Percentiles rank a stretch among this genome's conserved stretches.
Evolutionary conservation across 2,888 invertebrate genomes (phyloP).

Genomic region (Acronicta aceris): DNA sequence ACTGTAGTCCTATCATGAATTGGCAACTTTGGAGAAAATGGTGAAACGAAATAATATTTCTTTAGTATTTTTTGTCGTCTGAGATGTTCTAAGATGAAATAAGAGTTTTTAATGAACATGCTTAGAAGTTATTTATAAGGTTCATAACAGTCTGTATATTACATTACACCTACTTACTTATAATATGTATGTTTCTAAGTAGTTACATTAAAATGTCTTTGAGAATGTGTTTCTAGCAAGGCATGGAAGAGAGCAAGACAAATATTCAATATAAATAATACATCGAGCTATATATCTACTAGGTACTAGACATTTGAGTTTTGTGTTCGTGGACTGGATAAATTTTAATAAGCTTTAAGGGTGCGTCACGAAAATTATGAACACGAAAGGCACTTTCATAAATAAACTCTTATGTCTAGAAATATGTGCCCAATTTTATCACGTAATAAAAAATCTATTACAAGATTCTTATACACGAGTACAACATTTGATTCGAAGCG

Average conservation of each 20-base stretch:
- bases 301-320: too few species aligned
- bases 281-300: too few species aligned
- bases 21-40: constrained; percentile 74
- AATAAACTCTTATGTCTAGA: too few species aligned
- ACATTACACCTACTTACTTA: neutral
- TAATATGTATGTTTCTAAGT: constrained; percentile 2
- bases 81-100: constrained; percentile 53
- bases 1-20: constrained; percentile 82
- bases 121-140: constrained; percentile 42
- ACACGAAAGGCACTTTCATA: too few species aligned
- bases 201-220: constrained; percentile 12
- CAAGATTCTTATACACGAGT: constrained; percentile 16
- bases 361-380: too few species aligned
- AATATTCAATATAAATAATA: too few species aligned
- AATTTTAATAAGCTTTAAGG: too few species aligned
- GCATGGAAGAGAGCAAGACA: too few species aligned
- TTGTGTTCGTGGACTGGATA: too few species aligned
- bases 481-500: constrained; percentile 39
- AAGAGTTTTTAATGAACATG: constrained; percentile 52
- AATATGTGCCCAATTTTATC: too few species aligned
- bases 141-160: constrained; percentile 9
- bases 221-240: neutral
- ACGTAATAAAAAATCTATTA: constrained; percentile 27
- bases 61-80: constrained; percentile 62
- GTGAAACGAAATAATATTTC: constrained; percentile 62